Evolutionary conservation across 1,140 invertebrate species (phyloP).

Genomic region (Nomia melanderi): DNA sequence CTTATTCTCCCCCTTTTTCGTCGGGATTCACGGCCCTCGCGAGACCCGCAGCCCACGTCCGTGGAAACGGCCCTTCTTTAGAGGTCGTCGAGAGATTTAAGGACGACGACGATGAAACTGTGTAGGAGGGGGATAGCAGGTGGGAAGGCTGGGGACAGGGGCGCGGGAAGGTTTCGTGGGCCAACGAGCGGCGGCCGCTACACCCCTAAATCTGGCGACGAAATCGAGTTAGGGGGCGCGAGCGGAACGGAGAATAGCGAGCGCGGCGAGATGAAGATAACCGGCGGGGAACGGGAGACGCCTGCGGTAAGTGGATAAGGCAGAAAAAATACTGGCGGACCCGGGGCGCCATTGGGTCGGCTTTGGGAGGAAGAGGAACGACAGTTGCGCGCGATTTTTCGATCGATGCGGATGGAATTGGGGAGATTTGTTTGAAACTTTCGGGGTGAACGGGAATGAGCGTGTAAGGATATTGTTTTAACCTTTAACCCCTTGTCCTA

Average conservation of each 20-base stretch:
- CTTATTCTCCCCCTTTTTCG: slow-evolving; percentile 17
- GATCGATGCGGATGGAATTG: no score
- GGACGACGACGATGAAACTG: slow-evolving; percentile 28
- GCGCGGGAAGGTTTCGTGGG: slow-evolving; percentile 8
- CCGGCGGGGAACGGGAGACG: slow-evolving; percentile 17
- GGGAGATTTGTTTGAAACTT: no score
- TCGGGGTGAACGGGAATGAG: no score
- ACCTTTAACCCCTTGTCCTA: no score
- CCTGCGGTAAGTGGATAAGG: slow-evolving; percentile 57
- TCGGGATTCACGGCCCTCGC: slow-evolving; percentile 56
- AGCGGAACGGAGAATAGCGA: not conserved
- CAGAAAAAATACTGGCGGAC: slow-evolving; percentile 39
- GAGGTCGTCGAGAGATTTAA: slow-evolving; percentile 51
- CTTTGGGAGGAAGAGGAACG: not conserved
- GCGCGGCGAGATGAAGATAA: slow-evolving; percentile 60
- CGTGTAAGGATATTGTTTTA: no score
- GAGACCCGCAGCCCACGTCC: slow-evolving; percentile 53
- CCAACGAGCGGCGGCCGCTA: not conserved
- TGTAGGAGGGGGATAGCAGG: no score
- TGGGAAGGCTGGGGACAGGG: not conserved
- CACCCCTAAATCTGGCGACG: slow-evolving; percentile 52
- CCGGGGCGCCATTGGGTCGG: not conserved
- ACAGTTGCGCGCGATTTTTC: no score
- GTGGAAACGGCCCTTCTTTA: slow-evolving; percentile 51
- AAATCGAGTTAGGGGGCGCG: slow-evolving; percentile 50